phyloP scores from a whole-genome alignment of 2,888 invertebrate genomes.

The Euplexia lucipara region DNA sequence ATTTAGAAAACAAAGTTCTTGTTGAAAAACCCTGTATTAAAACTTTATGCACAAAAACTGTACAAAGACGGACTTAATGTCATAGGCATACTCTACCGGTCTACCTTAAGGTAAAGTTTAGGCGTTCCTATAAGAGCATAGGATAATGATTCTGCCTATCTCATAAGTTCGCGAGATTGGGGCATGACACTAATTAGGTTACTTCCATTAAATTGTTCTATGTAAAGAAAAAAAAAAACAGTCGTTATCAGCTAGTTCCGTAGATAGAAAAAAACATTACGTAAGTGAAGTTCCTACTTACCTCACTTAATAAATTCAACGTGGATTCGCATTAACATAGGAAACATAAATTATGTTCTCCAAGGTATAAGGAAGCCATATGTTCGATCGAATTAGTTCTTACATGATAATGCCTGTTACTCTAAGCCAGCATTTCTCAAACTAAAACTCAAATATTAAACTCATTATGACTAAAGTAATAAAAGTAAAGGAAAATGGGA shows the following conservation, averaged over 20 bases:
- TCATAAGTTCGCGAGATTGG: neutral
- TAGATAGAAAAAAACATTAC: conserved; percentile 12
- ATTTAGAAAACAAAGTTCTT: too few relatives aligned
- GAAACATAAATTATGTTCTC: conserved; percentile 49
- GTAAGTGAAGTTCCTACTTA: neutral
- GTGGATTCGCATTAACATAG: conserved; percentile 41
- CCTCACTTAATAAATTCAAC: conserved; percentile 34
- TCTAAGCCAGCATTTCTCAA: too few relatives aligned
- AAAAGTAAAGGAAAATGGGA: too few relatives aligned
- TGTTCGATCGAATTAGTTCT: conserved; percentile 52
- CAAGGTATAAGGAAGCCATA: conserved; percentile 47
- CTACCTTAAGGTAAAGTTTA: too few relatives aligned
- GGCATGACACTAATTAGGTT: neutral
- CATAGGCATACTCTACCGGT: too few relatives aligned
- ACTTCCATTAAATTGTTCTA: neutral
- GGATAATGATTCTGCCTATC: neutral
- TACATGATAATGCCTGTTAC: conserved; percentile 43
- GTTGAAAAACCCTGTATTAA: too few relatives aligned
- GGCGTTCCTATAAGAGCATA: too few relatives aligned
- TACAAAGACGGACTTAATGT: too few relatives aligned
- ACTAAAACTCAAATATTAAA: too few relatives aligned
- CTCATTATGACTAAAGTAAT: too few relatives aligned
- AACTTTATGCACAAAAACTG: too few relatives aligned
- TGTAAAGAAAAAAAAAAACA: neutral
- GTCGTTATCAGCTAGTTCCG: neutral